phyloP scores from a whole-genome alignment of 1,140 invertebrate genomes.

The Lepidurus apus region DNA sequence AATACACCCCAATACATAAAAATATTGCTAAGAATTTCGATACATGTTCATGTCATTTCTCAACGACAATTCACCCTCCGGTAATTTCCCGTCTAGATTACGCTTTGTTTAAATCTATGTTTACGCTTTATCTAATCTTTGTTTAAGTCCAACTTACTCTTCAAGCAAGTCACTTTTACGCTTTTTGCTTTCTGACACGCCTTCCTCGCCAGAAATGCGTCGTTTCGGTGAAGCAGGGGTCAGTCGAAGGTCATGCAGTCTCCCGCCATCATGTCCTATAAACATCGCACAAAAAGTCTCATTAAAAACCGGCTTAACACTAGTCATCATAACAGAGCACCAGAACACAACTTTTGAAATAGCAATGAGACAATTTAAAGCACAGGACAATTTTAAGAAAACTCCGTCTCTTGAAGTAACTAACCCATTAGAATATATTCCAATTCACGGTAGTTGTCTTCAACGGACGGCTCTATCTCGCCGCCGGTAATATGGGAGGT shows the following conservation, averaged over 20 bases:
- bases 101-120: background rate
- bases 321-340: background rate
- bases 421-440: background rate
- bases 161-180: conserved; percentile 25
- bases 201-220: conserved; percentile 24
- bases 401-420: background rate
- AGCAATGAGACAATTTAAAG: background rate
- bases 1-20: no score
- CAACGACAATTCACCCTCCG: no score
- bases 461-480: background rate
- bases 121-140: no score
- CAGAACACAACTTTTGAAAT: no score
- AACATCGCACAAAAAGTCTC: conserved; percentile 4
- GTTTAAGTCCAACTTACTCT: conserved; percentile 29
- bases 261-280: conserved; percentile 8
- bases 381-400: background rate
- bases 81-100: background rate
- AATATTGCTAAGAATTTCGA: no score
- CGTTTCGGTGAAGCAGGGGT: background rate
- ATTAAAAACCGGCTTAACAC: background rate
- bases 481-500: background rate
- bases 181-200: conserved; percentile 20
- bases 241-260: background rate
- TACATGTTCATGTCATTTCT: no score
- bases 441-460: background rate